Conservation (phyloP, 2,113 vertebrate genomes). For the Baryphthengus martii region DNA sequence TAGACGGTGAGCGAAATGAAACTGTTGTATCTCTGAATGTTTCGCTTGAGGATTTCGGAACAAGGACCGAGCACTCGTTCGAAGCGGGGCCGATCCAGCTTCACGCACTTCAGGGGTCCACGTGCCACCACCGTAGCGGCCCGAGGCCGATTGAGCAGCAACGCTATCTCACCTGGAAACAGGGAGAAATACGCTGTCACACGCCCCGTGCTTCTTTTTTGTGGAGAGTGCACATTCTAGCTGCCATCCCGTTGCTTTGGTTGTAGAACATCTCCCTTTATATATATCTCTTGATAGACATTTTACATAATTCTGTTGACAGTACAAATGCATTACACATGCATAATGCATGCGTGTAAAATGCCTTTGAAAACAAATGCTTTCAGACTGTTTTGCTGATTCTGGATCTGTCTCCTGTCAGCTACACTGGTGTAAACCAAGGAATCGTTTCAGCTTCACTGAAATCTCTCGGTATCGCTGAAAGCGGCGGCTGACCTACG, state of each 20-base stretch:
- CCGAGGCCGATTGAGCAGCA: slow-evolving; percentile 91
- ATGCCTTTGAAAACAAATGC: slow-evolving; percentile 43
- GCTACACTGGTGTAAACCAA: neutral
- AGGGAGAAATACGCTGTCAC: neutral
- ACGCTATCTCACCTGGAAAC: slow-evolving; percentile 87
- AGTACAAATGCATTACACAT: slow-evolving; percentile 26
- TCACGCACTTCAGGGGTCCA: slow-evolving; percentile 92
- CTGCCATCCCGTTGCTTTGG: neutral
- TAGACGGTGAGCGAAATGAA: slow-evolving; percentile 97
- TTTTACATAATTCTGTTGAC: slow-evolving; percentile 47
- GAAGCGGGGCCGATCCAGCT: slow-evolving; percentile 94
- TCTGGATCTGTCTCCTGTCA: slow-evolving; percentile 32
- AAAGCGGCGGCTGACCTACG: neutral
- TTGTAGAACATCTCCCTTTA: neutral
- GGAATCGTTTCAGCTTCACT: neutral
- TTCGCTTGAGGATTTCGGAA: slow-evolving; percentile 96
- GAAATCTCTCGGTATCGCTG: neutral
- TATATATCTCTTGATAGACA: slow-evolving; percentile 1
- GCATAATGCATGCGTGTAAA: slow-evolving; percentile 61
- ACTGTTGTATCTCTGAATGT: slow-evolving; percentile 98
- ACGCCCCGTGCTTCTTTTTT: neutral
- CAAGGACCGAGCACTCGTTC: slow-evolving; percentile 95
- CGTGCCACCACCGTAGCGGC: slow-evolving; percentile 94
- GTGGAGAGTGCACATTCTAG: neutral
- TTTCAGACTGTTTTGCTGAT: slow-evolving; percentile 36